Conservation (phyloP, 2,797 vertebrate genomes). For the Dromococcyx pavoninus region DNA sequence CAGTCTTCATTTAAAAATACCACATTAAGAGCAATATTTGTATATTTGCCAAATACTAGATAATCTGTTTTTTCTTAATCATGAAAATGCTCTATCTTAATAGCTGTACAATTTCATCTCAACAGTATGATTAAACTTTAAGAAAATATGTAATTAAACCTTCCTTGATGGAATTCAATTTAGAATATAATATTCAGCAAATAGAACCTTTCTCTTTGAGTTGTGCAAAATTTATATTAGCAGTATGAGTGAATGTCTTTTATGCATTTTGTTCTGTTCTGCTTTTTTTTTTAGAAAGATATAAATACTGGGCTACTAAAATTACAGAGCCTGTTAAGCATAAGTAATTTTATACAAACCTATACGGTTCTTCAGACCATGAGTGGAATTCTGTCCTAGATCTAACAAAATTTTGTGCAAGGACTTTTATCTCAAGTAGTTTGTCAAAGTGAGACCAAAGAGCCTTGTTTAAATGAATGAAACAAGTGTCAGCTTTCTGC, state of each 20-base stretch:
- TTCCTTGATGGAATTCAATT: neutral
- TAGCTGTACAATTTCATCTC: neutral
- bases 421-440: neutral
- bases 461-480: neutral
- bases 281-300: neutral
- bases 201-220: neutral
- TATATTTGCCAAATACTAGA: constrained; percentile 7
- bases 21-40: neutral
- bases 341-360: neutral
- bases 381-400: neutral
- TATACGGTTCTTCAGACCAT: neutral
- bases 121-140: neutral
- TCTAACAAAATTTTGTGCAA: neutral
- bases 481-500: neutral
- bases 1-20: neutral
- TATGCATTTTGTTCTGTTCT: neutral
- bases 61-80: constrained; percentile 12
- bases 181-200: neutral
- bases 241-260: neutral
- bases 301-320: neutral
- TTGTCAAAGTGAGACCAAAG: neutral
- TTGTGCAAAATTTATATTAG: neutral
- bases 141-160: constrained; percentile 34
- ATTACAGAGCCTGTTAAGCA: neutral
- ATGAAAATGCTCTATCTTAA: neutral